Base-by-base conservation (phyloP, 2,797 vertebrate genomes). In the Ctenochaetus hawaiiensis region DNA sequence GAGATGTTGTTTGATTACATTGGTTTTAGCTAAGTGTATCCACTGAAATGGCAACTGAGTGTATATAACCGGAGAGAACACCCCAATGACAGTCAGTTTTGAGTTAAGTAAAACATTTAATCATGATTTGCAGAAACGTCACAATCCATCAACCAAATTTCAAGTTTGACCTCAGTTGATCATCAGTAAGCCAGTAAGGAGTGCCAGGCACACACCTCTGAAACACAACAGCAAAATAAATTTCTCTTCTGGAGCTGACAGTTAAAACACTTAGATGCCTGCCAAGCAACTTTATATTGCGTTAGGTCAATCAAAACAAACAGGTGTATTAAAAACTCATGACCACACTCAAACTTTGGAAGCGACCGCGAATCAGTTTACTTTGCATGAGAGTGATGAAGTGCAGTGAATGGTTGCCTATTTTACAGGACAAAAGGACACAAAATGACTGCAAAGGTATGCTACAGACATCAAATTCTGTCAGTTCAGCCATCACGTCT, bases 401-500 rank as follows among this genome's bases (percentile, higher is more conserved):
- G 72, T 58, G 65, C 74, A 75, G 65, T 51, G 84, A 78, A 65
- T 66, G 81, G 73, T 73, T 58, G 60, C 64, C 79, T n/a, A 39
- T 72, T 66, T 77, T n/a, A 53, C 23, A 20, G 58, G 67, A 83
- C 72, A 77, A 52, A 87, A 20, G 58, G 61, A 83, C 72, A 77
- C 54, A 86, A 79, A 85, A 84, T 77, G 65, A 64, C 84, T 70
- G 72, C 59, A 7, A 62, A 80, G 80, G 80, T 73, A 74, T 72
- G 70, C 79, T 74, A 47, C 66, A 7, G 73, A 77, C 63, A 45
- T 45, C 3, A 56, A 72, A 70, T 62, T 54, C 73, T 85, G 81
- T 78, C 75, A 75, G 77, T 75, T 60, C 48, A 75, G 77, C 75
- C 76, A 54, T 93, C 87, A 78, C 79, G 84, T 83, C 66, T 67